A percentile compares a stretch with the other conserved stretches of the same genome.
Conservation (phyloP, 2,113 vertebrate species). For the Phrynosoma blainvillii region DNA sequence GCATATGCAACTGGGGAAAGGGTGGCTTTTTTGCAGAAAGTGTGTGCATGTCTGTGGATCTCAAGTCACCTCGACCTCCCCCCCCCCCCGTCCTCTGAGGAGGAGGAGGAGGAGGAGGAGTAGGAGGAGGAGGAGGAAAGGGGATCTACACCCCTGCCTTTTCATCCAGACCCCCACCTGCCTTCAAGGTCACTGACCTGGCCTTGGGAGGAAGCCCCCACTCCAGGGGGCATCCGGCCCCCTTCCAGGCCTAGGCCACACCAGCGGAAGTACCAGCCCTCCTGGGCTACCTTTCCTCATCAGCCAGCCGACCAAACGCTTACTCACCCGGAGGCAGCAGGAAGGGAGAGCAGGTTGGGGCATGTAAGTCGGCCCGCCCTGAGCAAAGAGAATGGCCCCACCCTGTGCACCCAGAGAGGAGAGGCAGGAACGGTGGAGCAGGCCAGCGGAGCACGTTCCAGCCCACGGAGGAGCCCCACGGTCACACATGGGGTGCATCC, state of each 20-base stretch:
- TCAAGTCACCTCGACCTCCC: no score
- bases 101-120: no score
- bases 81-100: no score
- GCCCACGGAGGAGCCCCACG: neutral
- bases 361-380: neutral
- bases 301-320: neutral
- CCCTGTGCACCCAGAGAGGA: neutral
- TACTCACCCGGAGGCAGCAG: neutral
- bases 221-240: neutral
- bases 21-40: no score
- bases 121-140: no score
- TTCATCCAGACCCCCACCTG: neutral
- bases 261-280: neutral
- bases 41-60: no score
- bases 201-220: no score
- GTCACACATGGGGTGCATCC: no score
- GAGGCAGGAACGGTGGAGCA: neutral
- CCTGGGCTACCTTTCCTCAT: fast-evolving
- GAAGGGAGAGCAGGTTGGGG: conserved; percentile 12
- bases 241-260: neutral
- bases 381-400: no score
- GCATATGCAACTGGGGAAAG: no score
- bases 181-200: neutral
- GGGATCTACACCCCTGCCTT: no score
- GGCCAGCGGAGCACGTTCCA: neutral